Base-by-base conservation (phyloP, 2,797 vertebrate genomes). In the Parauchenoglanis punctatus region DNA sequence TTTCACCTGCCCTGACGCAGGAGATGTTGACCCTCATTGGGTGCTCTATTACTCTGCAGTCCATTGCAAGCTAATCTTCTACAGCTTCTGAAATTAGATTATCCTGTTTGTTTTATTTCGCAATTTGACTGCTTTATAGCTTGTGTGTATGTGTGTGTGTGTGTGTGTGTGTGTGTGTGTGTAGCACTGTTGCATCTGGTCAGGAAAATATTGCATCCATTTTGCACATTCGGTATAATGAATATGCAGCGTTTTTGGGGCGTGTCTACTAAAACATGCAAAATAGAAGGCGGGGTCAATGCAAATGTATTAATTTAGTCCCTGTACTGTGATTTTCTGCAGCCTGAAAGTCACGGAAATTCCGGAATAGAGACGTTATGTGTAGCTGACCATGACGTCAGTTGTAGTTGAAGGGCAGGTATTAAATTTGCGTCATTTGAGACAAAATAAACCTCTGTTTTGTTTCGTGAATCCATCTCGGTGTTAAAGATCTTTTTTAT, bases 161-260 rank as follows among this genome's bases (percentile, higher is more conserved):
- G 73, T 52, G 73, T 52, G 73, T 52, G 25, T 75, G 44, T 75
- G 72, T 49, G 72, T 75, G 72, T 75, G 72, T 75, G 72, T 75
- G 72, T 23, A 23, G 58, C 20, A 23, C 58, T 59, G 40, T 20
- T 76, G 12, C 28, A 15, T n/a, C 13, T 15, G 2, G 46, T 52
- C 13, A 76, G 40, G 70, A 49, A n/a, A 25, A 49, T 75, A 11
- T 12, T 4, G 13, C 75, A 56, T 31, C 2, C 23, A 0, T n/a
- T 52, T 76, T 56, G 15, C 7, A 7, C 7, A 25, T 49, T 52
- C 25, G 46, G 20, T 28, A 54, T 18, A 44, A 44, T 44, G 18
- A 44, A 3, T 76, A 13, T 4, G 10, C 40, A 17, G 40, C 40
- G 40, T 40, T n/a, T 18, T 54, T 0, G 49, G n/a, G 6, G 4